Conservation (phyloP, 2,797 vertebrate species). For the Danio tinwini region DNA sequence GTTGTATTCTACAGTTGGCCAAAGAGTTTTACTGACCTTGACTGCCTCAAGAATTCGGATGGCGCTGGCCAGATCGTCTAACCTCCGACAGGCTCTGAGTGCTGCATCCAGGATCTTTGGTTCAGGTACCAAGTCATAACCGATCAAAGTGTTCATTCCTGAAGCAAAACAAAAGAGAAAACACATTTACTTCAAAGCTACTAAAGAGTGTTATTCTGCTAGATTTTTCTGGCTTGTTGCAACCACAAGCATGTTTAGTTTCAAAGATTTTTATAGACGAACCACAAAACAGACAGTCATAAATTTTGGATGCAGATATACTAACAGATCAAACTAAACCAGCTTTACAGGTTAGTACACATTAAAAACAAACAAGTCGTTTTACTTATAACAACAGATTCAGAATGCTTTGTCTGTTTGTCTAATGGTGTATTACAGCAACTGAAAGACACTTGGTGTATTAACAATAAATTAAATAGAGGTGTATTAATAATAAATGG, state of each 20-base stretch:
- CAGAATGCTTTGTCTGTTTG: background rate
- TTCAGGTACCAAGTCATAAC: conserved; percentile 95
- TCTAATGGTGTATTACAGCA: background rate
- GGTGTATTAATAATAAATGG: no score
- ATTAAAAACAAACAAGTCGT: background rate
- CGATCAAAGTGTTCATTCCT: conserved; percentile 94
- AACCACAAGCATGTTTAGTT: background rate
- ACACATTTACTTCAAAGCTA: background rate
- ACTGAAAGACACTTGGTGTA: background rate
- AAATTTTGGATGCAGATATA: background rate
- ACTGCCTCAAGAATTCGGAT: conserved; percentile 94
- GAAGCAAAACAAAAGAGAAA: conserved; percentile 37
- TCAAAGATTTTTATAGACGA: background rate
- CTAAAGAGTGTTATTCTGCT: background rate
- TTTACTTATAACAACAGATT: background rate
- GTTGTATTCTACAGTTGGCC: background rate
- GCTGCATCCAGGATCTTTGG: conserved; percentile 95
- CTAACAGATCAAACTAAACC: conserved; percentile 1
- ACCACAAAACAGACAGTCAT: background rate
- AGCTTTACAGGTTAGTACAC: background rate
- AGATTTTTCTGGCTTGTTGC: no score
- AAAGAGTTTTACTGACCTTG: conserved; percentile 80
- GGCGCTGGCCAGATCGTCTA: conserved; percentile 92
- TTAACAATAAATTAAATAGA: no score
- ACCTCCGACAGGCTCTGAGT: conserved; percentile 90